Evolutionary conservation across 2,797 vertebrate genomes (phyloP).

Genomic region (Galagoides demidoff): DNA sequence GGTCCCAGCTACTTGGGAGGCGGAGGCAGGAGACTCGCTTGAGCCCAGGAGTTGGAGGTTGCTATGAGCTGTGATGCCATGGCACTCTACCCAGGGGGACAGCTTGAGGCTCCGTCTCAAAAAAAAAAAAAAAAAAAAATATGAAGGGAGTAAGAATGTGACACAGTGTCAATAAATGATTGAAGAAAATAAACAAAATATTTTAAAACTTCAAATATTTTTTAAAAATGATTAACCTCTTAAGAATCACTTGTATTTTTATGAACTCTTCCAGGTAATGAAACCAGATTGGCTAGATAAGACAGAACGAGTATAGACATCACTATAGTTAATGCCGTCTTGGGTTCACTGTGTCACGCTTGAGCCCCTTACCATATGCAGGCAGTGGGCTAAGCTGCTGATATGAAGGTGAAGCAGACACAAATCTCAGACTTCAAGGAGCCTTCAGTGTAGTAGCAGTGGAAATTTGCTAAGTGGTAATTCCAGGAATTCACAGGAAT

Average conservation of each 20-base stretch:
- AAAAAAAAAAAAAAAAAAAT: no score
- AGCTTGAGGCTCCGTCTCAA: no score
- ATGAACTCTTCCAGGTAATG: not conserved
- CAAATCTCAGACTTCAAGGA: not conserved
- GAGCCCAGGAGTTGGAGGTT: no score
- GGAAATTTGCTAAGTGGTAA: not conserved
- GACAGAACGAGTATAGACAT: not conserved
- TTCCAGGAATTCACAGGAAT: not conserved
- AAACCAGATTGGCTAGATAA: slow-evolving; percentile 14
- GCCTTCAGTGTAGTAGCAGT: not conserved
- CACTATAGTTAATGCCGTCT: not conserved
- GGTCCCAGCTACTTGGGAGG: no score
- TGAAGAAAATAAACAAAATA: not conserved
- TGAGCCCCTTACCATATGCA: not conserved
- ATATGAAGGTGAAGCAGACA: not conserved
- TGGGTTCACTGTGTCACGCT: not conserved
- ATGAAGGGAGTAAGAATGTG: not conserved
- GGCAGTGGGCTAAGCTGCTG: not conserved
- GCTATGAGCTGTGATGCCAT: no score
- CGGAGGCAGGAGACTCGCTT: no score
- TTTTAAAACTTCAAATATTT: not conserved
- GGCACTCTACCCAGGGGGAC: no score
- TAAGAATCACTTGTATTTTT: not conserved
- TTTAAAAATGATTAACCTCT: not conserved
- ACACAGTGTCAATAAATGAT: not conserved